Percentiles rank a stretch among this genome's conserved stretches.
phyloP scores from a whole-genome alignment of 2,888 invertebrate species.

The Auanema freiburgensis region DNA sequence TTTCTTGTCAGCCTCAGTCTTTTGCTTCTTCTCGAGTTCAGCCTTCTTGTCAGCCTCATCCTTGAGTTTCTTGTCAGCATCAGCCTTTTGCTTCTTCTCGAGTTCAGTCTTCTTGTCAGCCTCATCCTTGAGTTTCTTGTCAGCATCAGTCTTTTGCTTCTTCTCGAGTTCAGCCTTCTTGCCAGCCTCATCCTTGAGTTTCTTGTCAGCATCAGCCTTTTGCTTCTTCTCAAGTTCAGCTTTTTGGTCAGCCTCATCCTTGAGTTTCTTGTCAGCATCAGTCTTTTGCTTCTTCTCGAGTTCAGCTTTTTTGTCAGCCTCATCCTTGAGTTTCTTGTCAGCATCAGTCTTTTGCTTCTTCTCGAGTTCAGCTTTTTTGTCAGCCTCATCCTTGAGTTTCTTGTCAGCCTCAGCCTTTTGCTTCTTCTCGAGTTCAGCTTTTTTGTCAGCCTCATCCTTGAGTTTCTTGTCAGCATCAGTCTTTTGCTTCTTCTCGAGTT shows the following conservation, averaged over 20 bases:
- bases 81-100: constrained; percentile 20
- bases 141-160: constrained; percentile 19
- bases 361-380: constrained; percentile 14
- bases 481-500: too few relatives aligned
- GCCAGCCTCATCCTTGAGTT: constrained; percentile 17
- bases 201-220: constrained; percentile 18
- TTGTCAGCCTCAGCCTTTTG: too few relatives aligned
- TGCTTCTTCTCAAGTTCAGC: constrained; percentile 11
- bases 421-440: too few relatives aligned
- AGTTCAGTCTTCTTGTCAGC: constrained; percentile 23
- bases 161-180: constrained; percentile 20
- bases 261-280: constrained; percentile 12
- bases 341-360: constrained; percentile 13
- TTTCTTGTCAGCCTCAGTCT: constrained; percentile 11
- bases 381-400: constrained; percentile 15
- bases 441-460: too few relatives aligned
- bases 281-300: constrained; percentile 12
- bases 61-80: constrained; percentile 19
- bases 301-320: constrained; percentile 16
- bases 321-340: constrained; percentile 13
- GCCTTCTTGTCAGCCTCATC: constrained; percentile 22
- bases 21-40: constrained; percentile 14
- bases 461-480: too few relatives aligned
- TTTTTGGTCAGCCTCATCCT: constrained; percentile 18
- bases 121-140: constrained; percentile 20